phyloP scores from a whole-genome alignment of 2,888 invertebrate genomes.

The Cistogaster globosa region DNA sequence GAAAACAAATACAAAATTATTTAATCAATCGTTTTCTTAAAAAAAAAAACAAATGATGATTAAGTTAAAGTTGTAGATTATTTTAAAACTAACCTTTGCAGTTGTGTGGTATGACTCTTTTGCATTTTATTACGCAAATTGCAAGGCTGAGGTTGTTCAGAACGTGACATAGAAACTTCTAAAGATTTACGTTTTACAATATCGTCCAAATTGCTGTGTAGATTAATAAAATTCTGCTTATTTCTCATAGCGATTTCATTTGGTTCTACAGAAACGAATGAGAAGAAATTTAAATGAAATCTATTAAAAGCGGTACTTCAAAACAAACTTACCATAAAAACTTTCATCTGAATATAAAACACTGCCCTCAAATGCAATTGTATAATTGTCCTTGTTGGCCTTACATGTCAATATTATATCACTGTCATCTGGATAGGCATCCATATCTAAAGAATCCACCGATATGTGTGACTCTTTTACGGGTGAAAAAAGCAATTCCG shows the following conservation, averaged over 20 bases:
- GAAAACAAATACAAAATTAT: too few relatives aligned
- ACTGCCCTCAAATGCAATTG: conserved; percentile 96
- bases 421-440: conserved; percentile 88
- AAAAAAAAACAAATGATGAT: not conserved
- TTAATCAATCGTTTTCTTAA: too few relatives aligned
- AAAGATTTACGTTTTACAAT: conserved; percentile 83
- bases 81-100: conserved; percentile 84
- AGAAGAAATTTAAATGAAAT: not conserved
- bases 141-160: conserved; percentile 89
- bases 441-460: conserved; percentile 95
- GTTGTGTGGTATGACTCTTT: conserved; percentile 87
- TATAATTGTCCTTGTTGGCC: conserved; percentile 96
- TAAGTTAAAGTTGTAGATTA: not conserved
- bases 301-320: not conserved
- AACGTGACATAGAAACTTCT: conserved; percentile 92
- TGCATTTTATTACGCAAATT: conserved; percentile 95
- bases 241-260: conserved; percentile 79
- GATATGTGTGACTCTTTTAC: conserved; percentile 92
- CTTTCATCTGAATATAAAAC: conserved; percentile 93
- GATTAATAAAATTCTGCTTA: conserved; percentile 82
- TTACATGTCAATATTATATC: conserved; percentile 95
- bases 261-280: conserved; percentile 76
- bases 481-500: conserved; percentile 94
- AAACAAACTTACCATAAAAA: conserved; percentile 85
- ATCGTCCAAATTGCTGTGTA: conserved; percentile 82